Evolutionary conservation across 1,140 invertebrate species (phyloP), one percentile per base, ranked within the genome.

Genomic region (Galleria mellonella): DNA sequence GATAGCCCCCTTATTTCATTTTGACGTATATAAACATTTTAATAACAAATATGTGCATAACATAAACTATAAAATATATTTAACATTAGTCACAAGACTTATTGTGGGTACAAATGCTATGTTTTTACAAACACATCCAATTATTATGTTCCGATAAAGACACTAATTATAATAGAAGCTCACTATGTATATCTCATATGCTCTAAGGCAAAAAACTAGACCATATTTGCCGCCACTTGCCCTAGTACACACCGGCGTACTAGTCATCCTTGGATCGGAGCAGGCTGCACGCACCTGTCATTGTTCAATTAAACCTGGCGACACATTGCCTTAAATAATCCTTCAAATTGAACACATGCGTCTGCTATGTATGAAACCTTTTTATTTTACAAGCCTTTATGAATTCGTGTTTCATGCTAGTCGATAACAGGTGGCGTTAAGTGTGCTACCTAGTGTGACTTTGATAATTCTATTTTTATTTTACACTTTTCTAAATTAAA

Each of bases 301-400:
- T 66, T 73, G 66, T 70, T 72, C 64, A 71, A 78, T 79, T 71
- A 67, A 70, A 68, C 63, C 54, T 51, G 45, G 62, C 65, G 71
- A 82, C 67, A 78, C 65, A 66, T 72, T 72, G 70, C 59, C 70
- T 72, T 67, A 73, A 73, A 72, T 70, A 66, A 68, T 72, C 43
- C 53, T 43, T 68, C 40, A 72, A 76, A 72, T 59, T 64, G 50
- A 59, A 55, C 58, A 46, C 55, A 52, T 28, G 53, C 44, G 32
- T 33, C 43, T 27, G 41, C 39, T 32, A 40, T 40, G 37, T 36
- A 31, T 30, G 29, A 44, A 33, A 23, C 17, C 17, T 23, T 47
- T 51, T 55, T 53, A 49, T 30, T 10, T 45, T 32, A 23, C 2
- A 39, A 55, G 38, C 32, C 44, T 41, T 38, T 50, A 45, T 47